Evolutionary conservation across 2,113 vertebrate genomes (phyloP).

Genomic region (Dicaeum eximium): DNA sequence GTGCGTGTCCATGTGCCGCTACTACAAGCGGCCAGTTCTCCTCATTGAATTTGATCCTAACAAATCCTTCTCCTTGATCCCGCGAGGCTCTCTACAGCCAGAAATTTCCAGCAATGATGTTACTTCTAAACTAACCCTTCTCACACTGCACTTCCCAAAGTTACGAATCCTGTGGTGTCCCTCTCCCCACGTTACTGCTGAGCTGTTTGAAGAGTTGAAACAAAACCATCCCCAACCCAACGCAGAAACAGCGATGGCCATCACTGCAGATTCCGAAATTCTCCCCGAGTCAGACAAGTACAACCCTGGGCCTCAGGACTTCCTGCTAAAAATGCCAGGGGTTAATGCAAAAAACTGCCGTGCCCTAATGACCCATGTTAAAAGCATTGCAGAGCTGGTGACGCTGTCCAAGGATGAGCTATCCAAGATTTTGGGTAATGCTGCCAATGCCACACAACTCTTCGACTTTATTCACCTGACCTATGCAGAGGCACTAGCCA

Average conservation of each 20-base stretch:
- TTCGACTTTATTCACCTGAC: slow-evolving; percentile 88
- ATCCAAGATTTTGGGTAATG: slow-evolving; percentile 76
- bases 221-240: slow-evolving; percentile 80
- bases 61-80: slow-evolving; percentile 86
- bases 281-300: slow-evolving; percentile 85
- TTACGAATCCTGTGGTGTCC: slow-evolving; percentile 94
- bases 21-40: slow-evolving; percentile 86
- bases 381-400: slow-evolving; percentile 83
- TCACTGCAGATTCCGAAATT: slow-evolving; percentile 84
- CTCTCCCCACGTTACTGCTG: slow-evolving; percentile 87
- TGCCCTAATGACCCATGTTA: slow-evolving; percentile 77
- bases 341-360: slow-evolving; percentile 86
- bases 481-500: slow-evolving; percentile 54
- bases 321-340: slow-evolving; percentile 92
- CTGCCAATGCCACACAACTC: slow-evolving; percentile 78
- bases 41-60: slow-evolving; percentile 93
- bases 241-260: slow-evolving; percentile 76
- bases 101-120: slow-evolving; percentile 89
- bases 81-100: slow-evolving; percentile 79
- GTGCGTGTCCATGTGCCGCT: slow-evolving; percentile 90
- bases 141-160: slow-evolving; percentile 92
- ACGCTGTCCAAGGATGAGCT: slow-evolving; percentile 80
- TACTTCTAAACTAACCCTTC: slow-evolving; percentile 88
- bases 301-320: slow-evolving; percentile 91
- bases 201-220: slow-evolving; percentile 92